Evolutionary conservation across 2,797 vertebrate genomes (phyloP).

Genomic region (Hippoglossus hippoglossus): DNA sequence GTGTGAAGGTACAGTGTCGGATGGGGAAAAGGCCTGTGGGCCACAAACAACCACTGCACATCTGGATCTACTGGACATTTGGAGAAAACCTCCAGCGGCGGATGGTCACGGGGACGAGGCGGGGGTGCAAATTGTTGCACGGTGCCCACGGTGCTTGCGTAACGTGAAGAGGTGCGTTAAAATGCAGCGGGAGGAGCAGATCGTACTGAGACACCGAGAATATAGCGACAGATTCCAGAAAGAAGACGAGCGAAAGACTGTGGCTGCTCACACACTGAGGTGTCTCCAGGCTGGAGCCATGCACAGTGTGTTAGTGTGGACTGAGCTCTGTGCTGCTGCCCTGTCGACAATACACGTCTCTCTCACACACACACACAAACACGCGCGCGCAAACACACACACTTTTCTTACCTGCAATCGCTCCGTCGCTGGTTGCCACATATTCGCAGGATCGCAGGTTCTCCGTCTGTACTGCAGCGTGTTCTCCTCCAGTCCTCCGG

Average conservation of each 20-base stretch:
- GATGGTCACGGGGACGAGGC: slow-evolving; percentile 33
- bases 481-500: slow-evolving; percentile 71
- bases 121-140: slow-evolving; percentile 51
- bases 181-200: slow-evolving; percentile 29
- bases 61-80: neutral
- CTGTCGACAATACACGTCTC: neutral
- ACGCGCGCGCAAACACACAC: neutral
- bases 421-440: slow-evolving; percentile 98
- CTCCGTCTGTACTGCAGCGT: slow-evolving; percentile 70
- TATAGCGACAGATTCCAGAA: neutral
- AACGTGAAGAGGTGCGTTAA: slow-evolving; percentile 53
- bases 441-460: slow-evolving; percentile 78
- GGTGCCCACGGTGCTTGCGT: slow-evolving; percentile 59
- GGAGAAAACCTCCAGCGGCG: neutral
- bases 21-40: slow-evolving; percentile 8
- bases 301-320: neutral
- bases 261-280: slow-evolving; percentile 9
- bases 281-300: neutral
- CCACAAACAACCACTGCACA: neutral
- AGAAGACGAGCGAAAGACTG: slow-evolving; percentile 28
- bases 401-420: slow-evolving; percentile 91
- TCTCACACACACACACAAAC: neutral
- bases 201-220: neutral
- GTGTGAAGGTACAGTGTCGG: too few species aligned
- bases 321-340: too few species aligned